Conservation (phyloP, 2,797 vertebrate genomes). For the Cyprinella venusta region DNA sequence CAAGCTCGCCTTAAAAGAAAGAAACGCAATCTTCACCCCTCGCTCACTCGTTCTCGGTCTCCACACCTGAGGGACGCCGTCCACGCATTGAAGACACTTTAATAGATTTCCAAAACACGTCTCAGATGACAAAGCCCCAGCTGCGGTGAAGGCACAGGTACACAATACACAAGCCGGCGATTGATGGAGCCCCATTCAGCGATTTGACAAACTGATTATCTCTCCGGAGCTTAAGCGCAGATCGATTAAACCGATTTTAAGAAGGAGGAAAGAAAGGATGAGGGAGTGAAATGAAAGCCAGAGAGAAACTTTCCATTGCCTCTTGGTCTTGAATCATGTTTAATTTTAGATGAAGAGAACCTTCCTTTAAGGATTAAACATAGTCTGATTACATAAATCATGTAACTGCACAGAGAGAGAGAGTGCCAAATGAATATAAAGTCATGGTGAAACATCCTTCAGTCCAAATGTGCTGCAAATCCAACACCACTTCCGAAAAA, state of each 20-base stretch:
- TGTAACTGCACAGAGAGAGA: neutral
- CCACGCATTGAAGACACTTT: conserved; percentile 41
- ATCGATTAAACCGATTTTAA: conserved; percentile 62
- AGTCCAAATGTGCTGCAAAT: neutral
- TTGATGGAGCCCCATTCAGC: conserved; percentile 62
- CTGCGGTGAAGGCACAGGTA: conserved; percentile 59
- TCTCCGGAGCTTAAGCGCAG: conserved; percentile 61
- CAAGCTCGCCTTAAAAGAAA: conserved; percentile 2
- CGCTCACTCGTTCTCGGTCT: neutral
- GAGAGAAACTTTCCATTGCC: conserved; percentile 38
- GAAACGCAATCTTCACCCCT: conserved; percentile 22
- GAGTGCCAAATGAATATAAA: neutral
- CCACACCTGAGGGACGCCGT: conserved; percentile 47
- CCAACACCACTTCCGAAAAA: neutral
- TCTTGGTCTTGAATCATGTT: conserved; percentile 35
- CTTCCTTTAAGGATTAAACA: conserved; percentile 31
- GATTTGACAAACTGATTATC: conserved; percentile 69
- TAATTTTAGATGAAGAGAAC: conserved; percentile 41
- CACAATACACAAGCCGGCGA: conserved; percentile 59
- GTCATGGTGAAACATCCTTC: no score
- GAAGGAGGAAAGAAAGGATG: conserved; percentile 44
- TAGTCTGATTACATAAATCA: conserved; percentile 39
- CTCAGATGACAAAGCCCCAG: conserved; percentile 59
- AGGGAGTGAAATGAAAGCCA: neutral
- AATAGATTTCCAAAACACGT: conserved; percentile 66